Evolutionary conservation across 2,888 invertebrate genomes (phyloP).

Genomic region (Amphipyra tragopoginis): DNA sequence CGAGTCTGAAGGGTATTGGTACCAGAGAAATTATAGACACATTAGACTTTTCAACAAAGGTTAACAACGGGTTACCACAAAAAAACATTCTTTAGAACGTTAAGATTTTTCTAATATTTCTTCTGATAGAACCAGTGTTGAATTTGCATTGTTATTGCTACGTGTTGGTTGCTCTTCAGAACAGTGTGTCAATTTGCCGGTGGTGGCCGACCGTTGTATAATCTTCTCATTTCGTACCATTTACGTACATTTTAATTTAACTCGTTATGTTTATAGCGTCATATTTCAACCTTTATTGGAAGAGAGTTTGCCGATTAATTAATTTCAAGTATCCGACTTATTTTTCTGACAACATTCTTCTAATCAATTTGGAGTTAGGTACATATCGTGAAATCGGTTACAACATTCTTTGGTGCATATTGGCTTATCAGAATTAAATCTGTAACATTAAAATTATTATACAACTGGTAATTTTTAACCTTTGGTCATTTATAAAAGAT

Average conservation of each 20-base stretch:
- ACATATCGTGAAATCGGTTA: background rate
- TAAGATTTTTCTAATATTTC: no score
- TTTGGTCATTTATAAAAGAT: no score
- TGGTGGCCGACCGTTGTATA: slow-evolving; percentile 23
- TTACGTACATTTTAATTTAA: slow-evolving; percentile 46
- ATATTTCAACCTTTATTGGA: slow-evolving; percentile 35
- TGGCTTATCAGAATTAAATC: background rate
- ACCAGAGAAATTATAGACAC: no score
- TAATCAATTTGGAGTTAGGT: slow-evolving; percentile 11
- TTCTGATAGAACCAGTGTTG: background rate
- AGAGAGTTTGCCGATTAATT: slow-evolving; percentile 26
- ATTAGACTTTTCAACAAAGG: no score
- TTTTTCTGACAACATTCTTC: slow-evolving; percentile 20
- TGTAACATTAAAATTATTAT: background rate
- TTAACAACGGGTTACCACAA: no score
- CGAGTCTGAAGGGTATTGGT: no score
- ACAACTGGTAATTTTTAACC: no score
- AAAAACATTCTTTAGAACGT: no score
- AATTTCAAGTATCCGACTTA: slow-evolving; percentile 36
- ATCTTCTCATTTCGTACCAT: slow-evolving; percentile 37
- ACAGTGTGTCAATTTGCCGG: slow-evolving; percentile 7
- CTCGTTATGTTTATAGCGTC: slow-evolving; percentile 30
- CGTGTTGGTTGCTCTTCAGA: background rate
- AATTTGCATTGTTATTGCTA: background rate
- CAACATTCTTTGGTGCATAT: background rate